Base-by-base conservation (phyloP, 2,888 invertebrate genomes). In the Athripsodes cinereus region DNA sequence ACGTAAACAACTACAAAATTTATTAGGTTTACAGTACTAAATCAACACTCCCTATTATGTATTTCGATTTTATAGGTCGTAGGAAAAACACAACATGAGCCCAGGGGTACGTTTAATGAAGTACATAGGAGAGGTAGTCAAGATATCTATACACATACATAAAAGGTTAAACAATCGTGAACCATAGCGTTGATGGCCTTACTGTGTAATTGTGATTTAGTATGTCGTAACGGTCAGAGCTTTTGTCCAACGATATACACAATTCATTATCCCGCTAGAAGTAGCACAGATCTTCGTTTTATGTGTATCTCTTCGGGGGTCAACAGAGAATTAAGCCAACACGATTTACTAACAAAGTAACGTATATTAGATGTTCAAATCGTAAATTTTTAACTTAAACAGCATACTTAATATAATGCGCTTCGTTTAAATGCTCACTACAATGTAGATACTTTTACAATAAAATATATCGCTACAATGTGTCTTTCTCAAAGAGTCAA, bases 121-220 rank as follows among this genome's bases (percentile, higher is more conserved):
- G 16, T 16, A 40, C 16, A 2, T 40, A 13, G n/a, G n/a, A n/a
- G n/a, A n/a, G 8, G 40, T 16, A 40, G 40, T 13, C 13, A n/a
- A n/a, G 40, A 40, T 3, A 40, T 40, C 40, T 40, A 40, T 8
- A 40, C 16, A 40, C n/a, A n/a, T n/a, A n/a, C n/a, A n/a, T n/a
- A n/a, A 31, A 40, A 16, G 40, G 13, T 40, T 16, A 40, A 40
- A 40, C 40, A 40, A 40, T 40, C 21, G 47, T 40, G 40, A n/a
- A 40, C n/a, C 16, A n/a, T 16, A 47, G 54, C 31, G 53, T 34
- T 54, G 51, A 54, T 48, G 54, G 52, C 48, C 16, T 22, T 52
- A 46, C 51, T 54, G 55, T 57, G 57, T 60, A 57, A 60, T 57
- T 57, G 60, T 58, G 58, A 61, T 61, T 61, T 58, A 61, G 55